phyloP scores from a whole-genome alignment of 2,113 vertebrate species.

The Halichoeres trimaculatus region DNA sequence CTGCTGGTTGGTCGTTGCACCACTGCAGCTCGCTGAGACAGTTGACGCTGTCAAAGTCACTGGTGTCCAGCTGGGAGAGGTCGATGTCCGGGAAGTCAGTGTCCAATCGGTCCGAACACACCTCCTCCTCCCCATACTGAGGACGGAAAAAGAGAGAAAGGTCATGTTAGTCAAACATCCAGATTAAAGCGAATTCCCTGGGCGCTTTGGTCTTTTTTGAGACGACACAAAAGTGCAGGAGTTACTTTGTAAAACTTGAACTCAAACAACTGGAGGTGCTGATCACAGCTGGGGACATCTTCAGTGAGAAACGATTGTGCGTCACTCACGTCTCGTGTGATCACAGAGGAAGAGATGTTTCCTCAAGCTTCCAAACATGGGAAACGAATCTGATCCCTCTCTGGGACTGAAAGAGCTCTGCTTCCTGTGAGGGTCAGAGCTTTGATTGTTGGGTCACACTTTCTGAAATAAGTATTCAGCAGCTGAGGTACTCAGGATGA shows the following conservation, averaged over 20 bases:
- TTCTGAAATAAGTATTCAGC: constrained; percentile 50
- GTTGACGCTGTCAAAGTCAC: constrained; percentile 93
- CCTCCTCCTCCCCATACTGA: constrained; percentile 90
- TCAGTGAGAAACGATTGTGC: constrained; percentile 10
- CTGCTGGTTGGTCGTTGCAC: constrained; percentile 88
- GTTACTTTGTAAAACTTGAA: constrained; percentile 20
- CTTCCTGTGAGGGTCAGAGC: constrained; percentile 22
- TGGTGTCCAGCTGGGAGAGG: constrained; percentile 95
- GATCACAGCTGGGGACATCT: constrained; percentile 44
- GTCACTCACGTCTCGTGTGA: constrained; percentile 5
- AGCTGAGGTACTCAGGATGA: constrained; percentile 50
- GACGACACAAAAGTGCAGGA: constrained; percentile 12
- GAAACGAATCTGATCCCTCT: constrained; percentile 2
- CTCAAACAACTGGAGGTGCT: constrained; percentile 20
- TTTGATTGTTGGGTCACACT: constrained; percentile 11
- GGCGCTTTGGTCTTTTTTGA: constrained; percentile 21
- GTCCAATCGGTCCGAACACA: constrained; percentile 92
- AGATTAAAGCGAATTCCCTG: constrained; percentile 40
- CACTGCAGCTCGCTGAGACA: constrained; percentile 95
- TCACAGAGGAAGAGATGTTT: constrained; percentile 13
- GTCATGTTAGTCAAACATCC: constrained; percentile 44
- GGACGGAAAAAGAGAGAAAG: constrained; percentile 57
- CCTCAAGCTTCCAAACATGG: constrained; percentile 14
- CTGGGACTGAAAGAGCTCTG: background rate
- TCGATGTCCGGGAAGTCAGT: constrained; percentile 96